Conservation (phyloP, 2,797 vertebrate genomes). For the Manis javanica region DNA sequence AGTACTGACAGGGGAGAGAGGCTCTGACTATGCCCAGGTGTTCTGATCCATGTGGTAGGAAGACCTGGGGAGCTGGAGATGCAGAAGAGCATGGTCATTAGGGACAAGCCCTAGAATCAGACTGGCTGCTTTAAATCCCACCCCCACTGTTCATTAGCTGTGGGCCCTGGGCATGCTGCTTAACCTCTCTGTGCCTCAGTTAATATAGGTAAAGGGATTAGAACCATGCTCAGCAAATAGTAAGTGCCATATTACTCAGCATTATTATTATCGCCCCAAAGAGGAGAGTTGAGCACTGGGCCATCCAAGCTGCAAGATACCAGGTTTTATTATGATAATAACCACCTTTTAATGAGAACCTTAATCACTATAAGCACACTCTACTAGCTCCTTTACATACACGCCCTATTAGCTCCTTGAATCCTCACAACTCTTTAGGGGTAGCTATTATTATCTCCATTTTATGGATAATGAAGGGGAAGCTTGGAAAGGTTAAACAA, state of each 20-base stretch:
- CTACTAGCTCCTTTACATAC: background rate
- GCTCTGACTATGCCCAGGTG: background rate
- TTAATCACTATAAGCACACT: slow-evolving; percentile 1
- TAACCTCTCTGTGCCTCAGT: background rate
- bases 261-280: background rate
- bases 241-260: background rate
- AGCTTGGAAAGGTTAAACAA: background rate
- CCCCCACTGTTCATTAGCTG: background rate
- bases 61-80: background rate
- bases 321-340: slow-evolving; percentile 18
- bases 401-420: background rate
- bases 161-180: background rate
- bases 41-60: background rate
- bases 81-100: background rate
- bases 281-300: background rate
- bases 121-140: background rate
- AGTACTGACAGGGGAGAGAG: background rate
- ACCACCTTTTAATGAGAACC: slow-evolving; percentile 3
- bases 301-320: background rate
- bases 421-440: background rate
- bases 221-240: background rate
- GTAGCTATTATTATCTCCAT: background rate
- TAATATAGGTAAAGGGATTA: slow-evolving; percentile 13
- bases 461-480: slow-evolving; percentile 35
- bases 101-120: background rate